A percentile compares a stretch with the other conserved stretches of the same genome.
Evolutionary conservation across 2,888 invertebrate genomes (phyloP).

Genomic region (Epistrophella euchroma): DNA sequence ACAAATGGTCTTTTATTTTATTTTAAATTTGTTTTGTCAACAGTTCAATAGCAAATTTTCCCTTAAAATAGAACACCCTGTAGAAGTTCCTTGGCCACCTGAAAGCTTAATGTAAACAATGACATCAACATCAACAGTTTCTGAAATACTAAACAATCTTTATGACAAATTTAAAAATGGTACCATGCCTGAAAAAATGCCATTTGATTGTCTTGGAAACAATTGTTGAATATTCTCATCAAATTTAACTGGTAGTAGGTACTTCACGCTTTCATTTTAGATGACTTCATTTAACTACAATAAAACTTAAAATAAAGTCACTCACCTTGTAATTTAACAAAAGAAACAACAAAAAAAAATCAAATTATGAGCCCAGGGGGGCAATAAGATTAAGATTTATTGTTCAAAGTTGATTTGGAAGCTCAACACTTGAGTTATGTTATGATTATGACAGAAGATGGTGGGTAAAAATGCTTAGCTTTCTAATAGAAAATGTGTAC

Average conservation of each 20-base stretch:
- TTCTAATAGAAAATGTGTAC: background rate
- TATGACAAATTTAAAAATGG: background rate
- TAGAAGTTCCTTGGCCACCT: background rate
- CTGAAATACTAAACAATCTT: background rate
- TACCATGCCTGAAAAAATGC: background rate
- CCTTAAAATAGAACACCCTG: background rate
- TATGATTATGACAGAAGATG: slow-evolving; percentile 1
- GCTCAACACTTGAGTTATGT: slow-evolving; percentile 6
- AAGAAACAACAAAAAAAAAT: slow-evolving; percentile 7
- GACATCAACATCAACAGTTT: background rate
- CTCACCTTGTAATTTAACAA: slow-evolving; percentile 11
- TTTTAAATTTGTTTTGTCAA: too few relatives aligned
- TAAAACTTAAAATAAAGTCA: slow-evolving; percentile 5
- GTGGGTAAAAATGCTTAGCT: slow-evolving; percentile 4
- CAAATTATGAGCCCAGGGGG: background rate
- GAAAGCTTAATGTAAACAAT: too few relatives aligned
- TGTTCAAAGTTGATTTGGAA: slow-evolving; percentile 6
- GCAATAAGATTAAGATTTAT: background rate
- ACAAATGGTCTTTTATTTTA: too few relatives aligned
- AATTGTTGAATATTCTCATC: background rate
- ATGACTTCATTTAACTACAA: slow-evolving; percentile 15
- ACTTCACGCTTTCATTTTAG: background rate
- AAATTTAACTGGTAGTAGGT: background rate
- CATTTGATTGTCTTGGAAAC: background rate
- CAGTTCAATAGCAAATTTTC: background rate